Evolutionary conservation across 2,113 vertebrate species (phyloP).

Genomic region (Myiopsitta monachus): DNA sequence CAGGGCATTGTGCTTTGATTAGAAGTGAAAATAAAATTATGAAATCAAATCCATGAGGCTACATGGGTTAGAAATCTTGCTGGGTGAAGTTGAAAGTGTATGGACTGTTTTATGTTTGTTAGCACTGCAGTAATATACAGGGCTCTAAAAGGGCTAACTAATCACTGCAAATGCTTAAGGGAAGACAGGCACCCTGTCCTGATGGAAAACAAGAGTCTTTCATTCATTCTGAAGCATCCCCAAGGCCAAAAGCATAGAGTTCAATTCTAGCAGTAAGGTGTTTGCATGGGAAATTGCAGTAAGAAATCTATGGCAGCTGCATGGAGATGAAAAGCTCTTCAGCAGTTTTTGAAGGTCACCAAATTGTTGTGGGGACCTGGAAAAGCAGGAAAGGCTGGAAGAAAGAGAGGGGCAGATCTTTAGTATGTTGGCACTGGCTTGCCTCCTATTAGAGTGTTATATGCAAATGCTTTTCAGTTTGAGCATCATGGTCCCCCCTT

Average conservation of each 20-base stretch:
- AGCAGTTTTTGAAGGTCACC: background rate
- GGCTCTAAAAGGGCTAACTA: background rate
- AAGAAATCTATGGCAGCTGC: background rate
- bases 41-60: background rate
- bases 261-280: background rate
- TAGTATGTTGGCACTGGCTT: background rate
- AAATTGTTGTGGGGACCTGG: background rate
- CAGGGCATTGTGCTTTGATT: background rate
- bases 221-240: background rate
- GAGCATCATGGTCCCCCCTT: background rate
- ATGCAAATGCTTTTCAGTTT: background rate
- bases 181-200: background rate
- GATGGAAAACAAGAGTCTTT: background rate
- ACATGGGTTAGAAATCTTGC: background rate
- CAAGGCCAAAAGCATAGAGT: background rate
- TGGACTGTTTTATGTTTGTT: background rate
- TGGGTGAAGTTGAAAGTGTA: background rate
- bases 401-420: background rate
- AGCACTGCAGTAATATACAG: background rate
- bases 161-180: background rate
- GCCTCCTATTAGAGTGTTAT: background rate
- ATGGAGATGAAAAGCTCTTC: background rate
- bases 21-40: background rate
- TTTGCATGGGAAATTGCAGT: background rate
- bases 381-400: background rate